These are phyloP conservation scores for Luscinia luscinia DNA, from an alignment of 2,797 vertebrate genomes.

Conservation along the genomic window DNA sequence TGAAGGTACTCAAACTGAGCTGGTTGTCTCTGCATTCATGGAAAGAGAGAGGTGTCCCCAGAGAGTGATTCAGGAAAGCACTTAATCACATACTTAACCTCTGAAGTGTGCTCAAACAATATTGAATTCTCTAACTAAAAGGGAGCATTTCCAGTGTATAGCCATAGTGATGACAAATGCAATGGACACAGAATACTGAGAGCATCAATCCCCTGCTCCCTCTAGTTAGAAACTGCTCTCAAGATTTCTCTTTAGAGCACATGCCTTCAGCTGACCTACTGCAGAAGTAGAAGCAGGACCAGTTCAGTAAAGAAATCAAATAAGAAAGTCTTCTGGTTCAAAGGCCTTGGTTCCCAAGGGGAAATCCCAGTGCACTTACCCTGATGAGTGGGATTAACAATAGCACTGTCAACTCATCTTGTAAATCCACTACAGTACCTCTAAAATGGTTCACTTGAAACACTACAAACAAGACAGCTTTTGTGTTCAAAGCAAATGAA, in stretches of 20 bases:
- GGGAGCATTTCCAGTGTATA: not conserved
- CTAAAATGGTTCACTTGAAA: slow-evolving; percentile 10
- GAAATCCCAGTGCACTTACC: not conserved
- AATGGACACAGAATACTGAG: rapidly evolving
- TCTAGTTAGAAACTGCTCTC: not conserved
- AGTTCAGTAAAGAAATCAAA: not conserved
- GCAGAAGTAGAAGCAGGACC: not conserved
- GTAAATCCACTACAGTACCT: not conserved
- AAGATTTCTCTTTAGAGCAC: not conserved
- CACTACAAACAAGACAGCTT: not conserved
- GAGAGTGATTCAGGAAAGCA: not conserved
- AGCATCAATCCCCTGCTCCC: not conserved
- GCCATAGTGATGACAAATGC: not conserved
- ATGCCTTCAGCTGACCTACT: not conserved
- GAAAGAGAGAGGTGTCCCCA: not conserved
- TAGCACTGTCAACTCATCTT: not conserved
- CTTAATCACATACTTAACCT: slow-evolving; percentile 28
- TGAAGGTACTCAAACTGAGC: not conserved
- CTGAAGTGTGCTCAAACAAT: not conserved
- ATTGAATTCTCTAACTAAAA: not conserved
- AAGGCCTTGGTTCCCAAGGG: not conserved
- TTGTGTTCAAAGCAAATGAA: not conserved
- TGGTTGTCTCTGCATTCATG: not conserved
- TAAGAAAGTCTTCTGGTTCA: not conserved
- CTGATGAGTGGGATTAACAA: not conserved